These are phyloP conservation scores for Sepiola atlantica DNA, from an alignment of 2,888 invertebrate genomes.

Conservation along the genomic window DNA sequence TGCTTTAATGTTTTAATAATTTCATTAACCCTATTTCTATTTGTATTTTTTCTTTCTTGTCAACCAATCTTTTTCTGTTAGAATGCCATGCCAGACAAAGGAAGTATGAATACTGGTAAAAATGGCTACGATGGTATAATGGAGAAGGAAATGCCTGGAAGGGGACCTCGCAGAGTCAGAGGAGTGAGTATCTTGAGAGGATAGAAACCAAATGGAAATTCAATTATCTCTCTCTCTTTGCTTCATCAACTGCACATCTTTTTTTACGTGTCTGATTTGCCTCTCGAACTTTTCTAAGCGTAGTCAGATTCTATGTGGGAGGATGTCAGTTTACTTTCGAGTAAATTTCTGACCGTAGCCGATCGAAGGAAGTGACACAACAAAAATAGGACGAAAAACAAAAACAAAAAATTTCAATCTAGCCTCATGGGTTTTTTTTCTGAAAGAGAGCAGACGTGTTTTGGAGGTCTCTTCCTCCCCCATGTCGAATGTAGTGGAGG, in stretches of 20 bases:
- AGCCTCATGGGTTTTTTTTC: too few relatives aligned
- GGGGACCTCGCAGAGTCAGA: conserved; percentile 44
- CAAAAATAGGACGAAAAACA: too few relatives aligned
- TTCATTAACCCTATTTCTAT: not conserved
- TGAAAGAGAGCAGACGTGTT: too few relatives aligned
- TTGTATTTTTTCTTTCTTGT: not conserved
- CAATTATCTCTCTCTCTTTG: not conserved
- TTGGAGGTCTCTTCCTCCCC: too few relatives aligned
- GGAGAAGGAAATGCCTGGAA: conserved; percentile 43
- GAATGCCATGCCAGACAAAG: conserved; percentile 46
- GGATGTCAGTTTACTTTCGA: too few relatives aligned
- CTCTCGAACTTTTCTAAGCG: too few relatives aligned
- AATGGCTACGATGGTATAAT: conserved; percentile 45
- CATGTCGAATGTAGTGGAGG: too few relatives aligned
- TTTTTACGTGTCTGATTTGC: too few relatives aligned
- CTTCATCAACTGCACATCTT: not conserved
- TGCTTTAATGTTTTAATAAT: not conserved
- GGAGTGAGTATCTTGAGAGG: conserved; percentile 15
- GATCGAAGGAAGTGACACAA: too few relatives aligned
- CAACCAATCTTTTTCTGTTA: not conserved
- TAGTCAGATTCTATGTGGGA: too few relatives aligned
- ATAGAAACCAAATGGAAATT: not conserved
- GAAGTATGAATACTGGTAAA: conserved; percentile 46
- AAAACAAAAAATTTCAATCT: too few relatives aligned
- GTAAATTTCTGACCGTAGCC: too few relatives aligned